These are phyloP conservation scores for Heliconius hermathena DNA, from an alignment of 1,140 invertebrate species.

Conservation along the genomic window DNA sequence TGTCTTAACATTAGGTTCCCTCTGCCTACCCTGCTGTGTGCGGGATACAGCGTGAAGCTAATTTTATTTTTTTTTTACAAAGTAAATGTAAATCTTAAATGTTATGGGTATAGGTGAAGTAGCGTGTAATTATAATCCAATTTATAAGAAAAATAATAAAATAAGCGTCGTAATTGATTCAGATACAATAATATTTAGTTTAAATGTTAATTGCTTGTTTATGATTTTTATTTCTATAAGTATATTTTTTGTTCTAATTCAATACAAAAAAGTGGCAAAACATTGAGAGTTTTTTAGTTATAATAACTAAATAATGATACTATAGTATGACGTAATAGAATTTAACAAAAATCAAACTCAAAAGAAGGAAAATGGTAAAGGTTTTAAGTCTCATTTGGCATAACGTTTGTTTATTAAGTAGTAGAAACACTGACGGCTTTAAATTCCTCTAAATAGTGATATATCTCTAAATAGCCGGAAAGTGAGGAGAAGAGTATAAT, in stretches of 20 bases:
- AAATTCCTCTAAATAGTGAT: background rate
- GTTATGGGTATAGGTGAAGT: background rate
- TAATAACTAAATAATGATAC: background rate
- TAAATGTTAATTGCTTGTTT: constrained; percentile 1
- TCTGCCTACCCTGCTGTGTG: too few species aligned
- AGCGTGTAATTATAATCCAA: background rate
- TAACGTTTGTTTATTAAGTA: background rate
- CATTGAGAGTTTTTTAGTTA: background rate
- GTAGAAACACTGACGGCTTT: too few species aligned
- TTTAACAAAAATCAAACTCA: background rate
- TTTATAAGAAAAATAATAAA: background rate
- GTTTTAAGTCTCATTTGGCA: background rate
- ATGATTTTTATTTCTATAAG: background rate
- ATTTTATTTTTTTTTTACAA: too few species aligned
- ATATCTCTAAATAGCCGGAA: too few species aligned
- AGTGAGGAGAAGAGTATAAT: too few species aligned
- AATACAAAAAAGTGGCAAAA: background rate
- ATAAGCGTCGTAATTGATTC: background rate
- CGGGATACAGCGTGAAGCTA: too few species aligned
- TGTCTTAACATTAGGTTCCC: too few species aligned
- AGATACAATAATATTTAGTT: background rate
- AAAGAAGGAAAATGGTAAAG: too few species aligned
- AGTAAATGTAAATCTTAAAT: background rate
- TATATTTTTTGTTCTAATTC: background rate
- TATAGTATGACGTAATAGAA: background rate